Conservation (phyloP, 2,888 invertebrate genomes). For the Hermaeophaga mercurialis region DNA sequence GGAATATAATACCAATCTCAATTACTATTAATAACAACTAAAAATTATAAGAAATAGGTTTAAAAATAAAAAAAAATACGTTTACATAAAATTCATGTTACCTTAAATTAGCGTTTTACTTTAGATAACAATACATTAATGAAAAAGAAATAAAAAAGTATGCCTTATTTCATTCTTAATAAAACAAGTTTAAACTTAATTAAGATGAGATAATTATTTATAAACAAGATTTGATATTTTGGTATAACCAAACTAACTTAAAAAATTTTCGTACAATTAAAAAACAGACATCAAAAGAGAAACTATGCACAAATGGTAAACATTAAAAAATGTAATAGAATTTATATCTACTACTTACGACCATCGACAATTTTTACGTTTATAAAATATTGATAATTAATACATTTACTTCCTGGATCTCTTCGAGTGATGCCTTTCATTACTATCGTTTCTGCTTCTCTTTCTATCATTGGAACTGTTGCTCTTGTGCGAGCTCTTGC, state of each 20-base stretch:
- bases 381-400: conserved; percentile 12
- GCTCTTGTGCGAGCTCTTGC: conserved; percentile 33
- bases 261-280: not conserved
- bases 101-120: too few species aligned
- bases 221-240: too few species aligned
- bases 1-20: too few species aligned
- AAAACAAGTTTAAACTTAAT: too few species aligned
- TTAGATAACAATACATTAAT: too few species aligned
- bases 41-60: too few species aligned
- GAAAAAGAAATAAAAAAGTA: too few species aligned
- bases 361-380: not conserved
- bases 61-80: too few species aligned
- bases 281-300: conserved; percentile 11
- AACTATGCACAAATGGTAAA: conserved; percentile 12
- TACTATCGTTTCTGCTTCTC: conserved; percentile 77
- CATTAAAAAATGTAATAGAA: not conserved
- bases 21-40: too few species aligned
- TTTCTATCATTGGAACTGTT: conserved; percentile 60
- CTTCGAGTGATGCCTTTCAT: conserved; percentile 70
- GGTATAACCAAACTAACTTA: not conserved
- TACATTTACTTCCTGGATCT: conserved; percentile 65
- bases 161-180: too few species aligned
- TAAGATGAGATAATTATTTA: too few species aligned
- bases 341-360: not conserved
- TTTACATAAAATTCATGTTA: too few species aligned